Conservation (phyloP, 2,797 vertebrate species). For the Pygocentrus nattereri region DNA sequence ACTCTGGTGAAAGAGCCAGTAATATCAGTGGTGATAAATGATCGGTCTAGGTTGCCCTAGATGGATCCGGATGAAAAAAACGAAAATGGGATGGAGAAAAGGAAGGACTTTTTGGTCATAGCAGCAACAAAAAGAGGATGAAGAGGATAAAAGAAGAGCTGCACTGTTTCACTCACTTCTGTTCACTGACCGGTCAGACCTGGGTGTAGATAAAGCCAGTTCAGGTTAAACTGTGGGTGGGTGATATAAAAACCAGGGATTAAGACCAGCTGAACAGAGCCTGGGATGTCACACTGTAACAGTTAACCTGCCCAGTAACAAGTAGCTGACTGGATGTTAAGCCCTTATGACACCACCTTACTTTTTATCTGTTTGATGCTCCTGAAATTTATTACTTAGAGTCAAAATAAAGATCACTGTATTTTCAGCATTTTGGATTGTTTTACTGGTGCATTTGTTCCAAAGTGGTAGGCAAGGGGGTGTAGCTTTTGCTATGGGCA, state of each 20-base stretch:
- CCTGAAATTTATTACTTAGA: too few relatives aligned
- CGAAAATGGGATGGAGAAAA: conserved; percentile 38
- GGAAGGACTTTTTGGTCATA: conserved; percentile 28
- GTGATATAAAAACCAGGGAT: background rate
- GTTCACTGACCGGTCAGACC: conserved; percentile 21
- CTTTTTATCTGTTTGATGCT: background rate
- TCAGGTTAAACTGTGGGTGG: background rate
- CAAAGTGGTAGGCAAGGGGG: too few relatives aligned
- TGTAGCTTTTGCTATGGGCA: too few relatives aligned
- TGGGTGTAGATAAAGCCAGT: conserved; percentile 1
- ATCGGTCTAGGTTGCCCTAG: conserved; percentile 54
- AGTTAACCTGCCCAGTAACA: too few relatives aligned
- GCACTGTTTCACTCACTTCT: conserved; percentile 38
- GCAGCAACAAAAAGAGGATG: conserved; percentile 20
- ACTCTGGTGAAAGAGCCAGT: conserved; percentile 63
- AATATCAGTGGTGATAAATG: conserved; percentile 51
- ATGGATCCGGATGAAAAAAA: conserved; percentile 46
- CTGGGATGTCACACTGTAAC: background rate
- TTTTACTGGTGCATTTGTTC: too few relatives aligned
- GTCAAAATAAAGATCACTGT: too few relatives aligned
- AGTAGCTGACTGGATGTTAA: background rate
- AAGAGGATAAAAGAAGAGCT: background rate
- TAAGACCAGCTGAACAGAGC: too few relatives aligned
- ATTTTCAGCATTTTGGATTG: too few relatives aligned
- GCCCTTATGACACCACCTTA: too few relatives aligned